These are phyloP conservation scores for Cricetomys ansorgei DNA, from an alignment of 2,113 vertebrate genomes.

Conservation along the genomic window DNA sequence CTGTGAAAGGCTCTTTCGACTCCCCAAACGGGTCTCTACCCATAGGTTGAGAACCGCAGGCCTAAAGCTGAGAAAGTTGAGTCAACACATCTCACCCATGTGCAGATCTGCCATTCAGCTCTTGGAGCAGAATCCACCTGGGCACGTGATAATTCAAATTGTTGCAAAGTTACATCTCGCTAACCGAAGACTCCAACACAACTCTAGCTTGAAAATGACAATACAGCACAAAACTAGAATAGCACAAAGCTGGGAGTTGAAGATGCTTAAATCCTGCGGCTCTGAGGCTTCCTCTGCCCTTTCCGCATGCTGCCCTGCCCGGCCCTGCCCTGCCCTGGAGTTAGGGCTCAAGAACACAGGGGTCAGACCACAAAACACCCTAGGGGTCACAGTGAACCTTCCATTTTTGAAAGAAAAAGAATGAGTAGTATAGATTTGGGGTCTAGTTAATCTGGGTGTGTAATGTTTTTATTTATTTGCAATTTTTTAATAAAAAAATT, in stretches of 20 bases:
- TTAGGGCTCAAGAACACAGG: not conserved
- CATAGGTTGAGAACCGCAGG: too few relatives aligned
- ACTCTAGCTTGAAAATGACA: not conserved
- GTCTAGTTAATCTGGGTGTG: not conserved
- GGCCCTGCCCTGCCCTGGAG: not conserved
- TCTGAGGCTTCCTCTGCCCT: not conserved
- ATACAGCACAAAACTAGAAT: not conserved
- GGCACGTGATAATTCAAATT: not conserved
- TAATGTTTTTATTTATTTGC: not conserved
- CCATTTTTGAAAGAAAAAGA: not conserved
- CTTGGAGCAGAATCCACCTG: not conserved
- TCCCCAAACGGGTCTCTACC: too few relatives aligned
- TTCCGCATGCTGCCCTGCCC: too few relatives aligned
- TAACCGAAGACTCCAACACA: not conserved
- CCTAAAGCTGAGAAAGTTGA: not conserved
- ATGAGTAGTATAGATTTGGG: not conserved
- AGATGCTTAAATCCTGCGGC: too few relatives aligned
- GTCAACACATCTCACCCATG: not conserved
- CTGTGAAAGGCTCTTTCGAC: too few relatives aligned
- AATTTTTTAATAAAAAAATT: not conserved
- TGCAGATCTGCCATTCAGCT: not conserved
- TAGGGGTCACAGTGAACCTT: not conserved
- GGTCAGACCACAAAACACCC: not conserved
- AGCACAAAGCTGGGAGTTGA: not conserved
- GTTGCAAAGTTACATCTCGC: not conserved